Conservation (phyloP, 1,140 invertebrate genomes). For the Rhizoglyphus robini region DNA sequence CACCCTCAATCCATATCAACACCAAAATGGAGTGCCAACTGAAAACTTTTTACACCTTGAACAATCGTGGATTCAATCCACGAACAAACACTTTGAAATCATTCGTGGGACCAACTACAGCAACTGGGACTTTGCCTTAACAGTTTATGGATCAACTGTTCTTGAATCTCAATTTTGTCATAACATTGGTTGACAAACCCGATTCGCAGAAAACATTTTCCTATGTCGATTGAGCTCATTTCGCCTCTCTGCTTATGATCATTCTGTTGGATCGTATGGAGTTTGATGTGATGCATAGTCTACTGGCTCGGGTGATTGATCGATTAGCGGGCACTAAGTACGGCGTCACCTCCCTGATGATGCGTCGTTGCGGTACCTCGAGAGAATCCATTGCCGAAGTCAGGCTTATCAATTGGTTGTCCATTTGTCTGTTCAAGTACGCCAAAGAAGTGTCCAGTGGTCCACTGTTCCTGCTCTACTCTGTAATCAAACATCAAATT, state of each 20-base stretch:
- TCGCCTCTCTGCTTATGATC: conserved; percentile 80
- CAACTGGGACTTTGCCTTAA: conserved; percentile 68
- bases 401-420: conserved; percentile 98
- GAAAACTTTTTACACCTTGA: conserved; percentile 16
- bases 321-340: background rate
- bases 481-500: conserved; percentile 96
- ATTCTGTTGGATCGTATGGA: conserved; percentile 92
- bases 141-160: conserved; percentile 89
- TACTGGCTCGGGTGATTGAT: conserved; percentile 71
- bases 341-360: background rate
- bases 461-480: conserved; percentile 85
- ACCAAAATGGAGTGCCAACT: too few relatives aligned
- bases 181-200: conserved; percentile 81
- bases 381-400: conserved; percentile 98
- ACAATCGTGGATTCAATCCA: background rate
- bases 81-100: background rate
- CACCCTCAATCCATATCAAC: too few relatives aligned
- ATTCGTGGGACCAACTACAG: background rate
- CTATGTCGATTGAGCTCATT: conserved; percentile 80
- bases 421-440: conserved; percentile 92
- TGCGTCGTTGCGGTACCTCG: conserved; percentile 46
- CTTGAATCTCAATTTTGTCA: conserved; percentile 79
- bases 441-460: conserved; percentile 84
- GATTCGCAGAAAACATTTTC: conserved; percentile 81
- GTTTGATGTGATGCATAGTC: conserved; percentile 55